Percentiles rank a stretch among this genome's conserved stretches.
Conservation (phyloP, 2,797 vertebrate genomes). For the Hippopotamyrus pictus region DNA sequence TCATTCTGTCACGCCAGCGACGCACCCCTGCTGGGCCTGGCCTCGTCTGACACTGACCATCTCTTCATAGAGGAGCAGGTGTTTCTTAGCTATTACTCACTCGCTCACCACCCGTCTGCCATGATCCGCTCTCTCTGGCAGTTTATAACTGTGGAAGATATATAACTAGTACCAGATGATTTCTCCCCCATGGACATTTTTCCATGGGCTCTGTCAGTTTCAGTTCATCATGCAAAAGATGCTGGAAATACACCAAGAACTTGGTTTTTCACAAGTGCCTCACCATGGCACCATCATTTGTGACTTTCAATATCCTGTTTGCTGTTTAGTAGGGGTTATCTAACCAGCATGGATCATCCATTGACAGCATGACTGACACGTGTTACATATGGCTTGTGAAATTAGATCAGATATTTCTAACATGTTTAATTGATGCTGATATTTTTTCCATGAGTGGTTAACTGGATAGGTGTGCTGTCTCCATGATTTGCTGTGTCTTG, state of each 20-base stretch:
- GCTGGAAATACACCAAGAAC: neutral
- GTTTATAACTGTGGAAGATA: neutral
- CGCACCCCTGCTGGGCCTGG: constrained; percentile 68
- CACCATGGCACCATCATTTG: neutral
- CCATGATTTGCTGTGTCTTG: neutral
- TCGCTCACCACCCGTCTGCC: neutral
- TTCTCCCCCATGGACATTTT: neutral
- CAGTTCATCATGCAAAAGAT: neutral
- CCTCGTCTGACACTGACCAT: constrained; percentile 67
- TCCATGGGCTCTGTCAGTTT: neutral
- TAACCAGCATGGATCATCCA: neutral
- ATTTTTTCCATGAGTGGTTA: neutral
- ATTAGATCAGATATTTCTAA: neutral
- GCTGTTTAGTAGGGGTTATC: neutral
- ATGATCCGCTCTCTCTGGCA: neutral
- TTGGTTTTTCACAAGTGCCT: neutral
- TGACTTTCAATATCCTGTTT: neutral
- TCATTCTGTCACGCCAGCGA: constrained; percentile 75
- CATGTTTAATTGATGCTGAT: neutral
- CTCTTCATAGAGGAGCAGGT: constrained; percentile 85
- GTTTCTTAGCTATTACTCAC: neutral
- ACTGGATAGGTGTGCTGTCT: neutral
- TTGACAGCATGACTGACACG: neutral
- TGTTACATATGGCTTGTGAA: neutral
- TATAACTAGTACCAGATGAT: neutral